Conservation (phyloP, 64 coral and sea anemone species). For the Stichodactyla helianthus region DNA sequence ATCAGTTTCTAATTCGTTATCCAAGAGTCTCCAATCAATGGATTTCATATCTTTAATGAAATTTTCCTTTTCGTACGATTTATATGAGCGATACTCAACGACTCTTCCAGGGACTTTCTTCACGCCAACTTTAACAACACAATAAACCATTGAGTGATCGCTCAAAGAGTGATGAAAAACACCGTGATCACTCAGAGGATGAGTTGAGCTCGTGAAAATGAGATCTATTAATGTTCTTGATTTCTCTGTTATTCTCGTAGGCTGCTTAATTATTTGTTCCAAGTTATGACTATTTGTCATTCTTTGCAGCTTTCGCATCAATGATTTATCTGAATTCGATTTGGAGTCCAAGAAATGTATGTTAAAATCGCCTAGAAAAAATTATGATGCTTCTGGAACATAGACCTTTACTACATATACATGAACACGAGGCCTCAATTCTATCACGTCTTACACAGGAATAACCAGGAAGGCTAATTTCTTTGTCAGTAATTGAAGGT, state of each 20-base stretch:
- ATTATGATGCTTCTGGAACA: slow-evolving; percentile 20
- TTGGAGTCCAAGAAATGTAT: slow-evolving; percentile 11
- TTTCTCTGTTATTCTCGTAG: slow-evolving; percentile 36
- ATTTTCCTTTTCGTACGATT: slow-evolving; percentile 22
- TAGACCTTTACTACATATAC: too few species aligned
- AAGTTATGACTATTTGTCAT: slow-evolving; percentile 13
- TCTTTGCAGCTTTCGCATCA: slow-evolving; percentile 28
- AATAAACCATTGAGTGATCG: slow-evolving; percentile 47
- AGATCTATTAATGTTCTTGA: slow-evolving; percentile 32
- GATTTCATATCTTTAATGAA: slow-evolving; percentile 18
- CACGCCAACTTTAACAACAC: slow-evolving; percentile 33
- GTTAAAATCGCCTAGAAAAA: slow-evolving; percentile 27
- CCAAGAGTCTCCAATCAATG: slow-evolving; percentile 29
- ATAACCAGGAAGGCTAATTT: slow-evolving; percentile 18
- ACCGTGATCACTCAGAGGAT: slow-evolving; percentile 24
- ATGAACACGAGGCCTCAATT: not conserved
- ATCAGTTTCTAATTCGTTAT: slow-evolving; percentile 2
- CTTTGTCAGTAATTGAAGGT: not conserved
- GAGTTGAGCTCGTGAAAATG: slow-evolving; percentile 17
- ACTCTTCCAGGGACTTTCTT: slow-evolving; percentile 30
- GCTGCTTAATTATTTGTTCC: slow-evolving; percentile 39
- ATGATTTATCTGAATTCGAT: slow-evolving; percentile 20
- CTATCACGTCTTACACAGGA: slow-evolving; percentile 19
- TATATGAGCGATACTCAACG: slow-evolving; percentile 25
- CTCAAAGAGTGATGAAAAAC: slow-evolving; percentile 21